Conservation (phyloP, 53 echinoderm and acorn worm genomes). For the Mesocentrotus franciscanus region DNA sequence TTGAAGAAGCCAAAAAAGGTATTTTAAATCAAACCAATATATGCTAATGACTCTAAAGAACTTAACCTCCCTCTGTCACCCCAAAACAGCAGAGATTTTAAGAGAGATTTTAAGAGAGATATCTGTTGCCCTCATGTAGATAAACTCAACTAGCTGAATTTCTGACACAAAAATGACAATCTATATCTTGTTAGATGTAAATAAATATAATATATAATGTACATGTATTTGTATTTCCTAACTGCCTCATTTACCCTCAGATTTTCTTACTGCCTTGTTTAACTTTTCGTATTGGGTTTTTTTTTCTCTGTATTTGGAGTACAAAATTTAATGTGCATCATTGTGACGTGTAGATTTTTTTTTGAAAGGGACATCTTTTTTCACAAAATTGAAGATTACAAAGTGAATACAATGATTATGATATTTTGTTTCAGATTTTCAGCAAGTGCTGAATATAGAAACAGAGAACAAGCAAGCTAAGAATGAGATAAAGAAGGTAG, state of each 20-base stretch:
- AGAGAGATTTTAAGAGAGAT: neutral
- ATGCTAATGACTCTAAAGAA: neutral
- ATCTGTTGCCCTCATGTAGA: neutral
- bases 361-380: neutral
- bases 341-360: neutral
- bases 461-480: conserved; percentile 92
- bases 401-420: neutral
- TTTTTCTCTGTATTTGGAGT: neutral
- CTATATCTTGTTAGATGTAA: too few species aligned
- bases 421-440: conserved; percentile 75
- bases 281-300: neutral
- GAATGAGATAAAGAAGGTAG: conserved; percentile 90
- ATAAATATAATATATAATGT: neutral
- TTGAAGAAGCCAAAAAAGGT: conserved; percentile 95
- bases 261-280: neutral
- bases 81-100: neutral
- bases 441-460: conserved; percentile 93
- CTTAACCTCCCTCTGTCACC: too few species aligned
- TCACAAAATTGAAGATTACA: neutral
- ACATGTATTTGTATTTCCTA: neutral
- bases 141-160: neutral
- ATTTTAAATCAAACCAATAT: neutral
- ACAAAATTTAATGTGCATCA: neutral
- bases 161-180: neutral
- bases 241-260: neutral